Conservation (phyloP, 2,797 vertebrate species). For the Sparidentex hasta region DNA sequence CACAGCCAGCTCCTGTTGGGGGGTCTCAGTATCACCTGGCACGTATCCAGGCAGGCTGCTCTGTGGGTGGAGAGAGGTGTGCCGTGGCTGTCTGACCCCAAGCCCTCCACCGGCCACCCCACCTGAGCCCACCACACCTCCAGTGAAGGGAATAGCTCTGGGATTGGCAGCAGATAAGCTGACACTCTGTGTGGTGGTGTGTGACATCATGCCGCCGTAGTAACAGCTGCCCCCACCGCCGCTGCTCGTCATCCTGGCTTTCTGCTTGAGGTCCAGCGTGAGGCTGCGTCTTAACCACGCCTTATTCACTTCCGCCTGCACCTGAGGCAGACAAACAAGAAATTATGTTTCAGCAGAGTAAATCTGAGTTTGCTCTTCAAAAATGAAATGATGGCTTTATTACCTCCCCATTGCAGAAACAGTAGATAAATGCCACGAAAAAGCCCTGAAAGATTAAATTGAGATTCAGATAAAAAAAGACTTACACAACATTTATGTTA, state of each 20-base stretch:
- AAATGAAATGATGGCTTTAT: not conserved
- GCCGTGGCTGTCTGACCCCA: slow-evolving; percentile 57
- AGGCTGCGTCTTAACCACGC: slow-evolving; percentile 87
- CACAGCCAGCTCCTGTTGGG: slow-evolving; percentile 46
- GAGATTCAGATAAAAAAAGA: slow-evolving; percentile 16
- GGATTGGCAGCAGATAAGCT: slow-evolving; percentile 79
- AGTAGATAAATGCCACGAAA: slow-evolving; percentile 91
- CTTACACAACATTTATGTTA: not conserved
- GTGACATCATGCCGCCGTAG: slow-evolving; percentile 89
- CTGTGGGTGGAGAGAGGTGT: slow-evolving; percentile 56
- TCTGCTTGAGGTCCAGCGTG: slow-evolving; percentile 86
- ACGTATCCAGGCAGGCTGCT: slow-evolving; percentile 68
- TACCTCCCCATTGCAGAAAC: slow-evolving; percentile 93
- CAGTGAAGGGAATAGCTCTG: slow-evolving; percentile 68
- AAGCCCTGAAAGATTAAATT: slow-evolving; percentile 83
- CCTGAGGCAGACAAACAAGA: slow-evolving; percentile 68
- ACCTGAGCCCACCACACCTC: slow-evolving; percentile 44
- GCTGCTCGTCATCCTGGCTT: slow-evolving; percentile 86
- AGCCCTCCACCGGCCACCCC: slow-evolving; percentile 31
- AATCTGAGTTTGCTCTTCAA: not conserved
- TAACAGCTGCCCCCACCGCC: slow-evolving; percentile 86
- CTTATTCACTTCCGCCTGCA: slow-evolving; percentile 89
- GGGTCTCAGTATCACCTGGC: slow-evolving; percentile 54
- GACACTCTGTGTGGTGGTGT: slow-evolving; percentile 87
- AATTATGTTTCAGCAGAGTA: not conserved